Evolutionary conservation across 2,888 invertebrate genomes (phyloP).

Genomic region (Noctua janthe): DNA sequence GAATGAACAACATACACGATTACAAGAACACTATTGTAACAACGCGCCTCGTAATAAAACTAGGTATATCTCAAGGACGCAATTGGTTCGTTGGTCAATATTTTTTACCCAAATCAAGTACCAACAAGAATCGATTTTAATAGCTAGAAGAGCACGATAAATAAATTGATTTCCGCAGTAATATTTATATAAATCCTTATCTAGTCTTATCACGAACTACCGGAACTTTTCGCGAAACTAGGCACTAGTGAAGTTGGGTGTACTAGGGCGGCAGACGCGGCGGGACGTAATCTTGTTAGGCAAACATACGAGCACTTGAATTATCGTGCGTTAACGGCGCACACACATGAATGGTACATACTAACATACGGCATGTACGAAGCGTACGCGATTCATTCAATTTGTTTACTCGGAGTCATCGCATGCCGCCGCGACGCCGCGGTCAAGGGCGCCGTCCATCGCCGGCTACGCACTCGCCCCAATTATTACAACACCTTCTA

Average conservation of each 20-base stretch:
- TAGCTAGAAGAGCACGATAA: slow-evolving; percentile 45
- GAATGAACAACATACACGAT: slow-evolving; percentile 63
- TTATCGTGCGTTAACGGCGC: slow-evolving; percentile 86
- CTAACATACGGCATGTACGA: slow-evolving; percentile 75
- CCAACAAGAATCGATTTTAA: slow-evolving; percentile 50
- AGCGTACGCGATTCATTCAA: slow-evolving; percentile 89
- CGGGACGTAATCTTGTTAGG: slow-evolving; percentile 79
- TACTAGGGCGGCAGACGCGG: slow-evolving; percentile 42
- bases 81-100: slow-evolving; percentile 36
- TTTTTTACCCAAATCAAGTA: slow-evolving; percentile 42
- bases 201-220: slow-evolving; percentile 58
- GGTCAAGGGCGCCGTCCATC: slow-evolving; percentile 88
- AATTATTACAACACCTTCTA: slow-evolving; percentile 68
- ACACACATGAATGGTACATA: slow-evolving; percentile 87
- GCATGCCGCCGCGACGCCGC: slow-evolving; percentile 80
- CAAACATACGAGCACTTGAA: slow-evolving; percentile 83
- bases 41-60: slow-evolving; percentile 25
- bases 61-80: slow-evolving; percentile 47
- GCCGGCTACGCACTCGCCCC: slow-evolving; percentile 77
- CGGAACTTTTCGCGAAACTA: slow-evolving; percentile 44
- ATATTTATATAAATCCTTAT: slow-evolving; percentile 54
- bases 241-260: slow-evolving; percentile 20
- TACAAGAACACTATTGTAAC: slow-evolving; percentile 39
- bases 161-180: slow-evolving; percentile 59
- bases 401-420: slow-evolving; percentile 85